Conservation (phyloP, 2,797 vertebrate species). For the Pangasius larnaudii region DNA sequence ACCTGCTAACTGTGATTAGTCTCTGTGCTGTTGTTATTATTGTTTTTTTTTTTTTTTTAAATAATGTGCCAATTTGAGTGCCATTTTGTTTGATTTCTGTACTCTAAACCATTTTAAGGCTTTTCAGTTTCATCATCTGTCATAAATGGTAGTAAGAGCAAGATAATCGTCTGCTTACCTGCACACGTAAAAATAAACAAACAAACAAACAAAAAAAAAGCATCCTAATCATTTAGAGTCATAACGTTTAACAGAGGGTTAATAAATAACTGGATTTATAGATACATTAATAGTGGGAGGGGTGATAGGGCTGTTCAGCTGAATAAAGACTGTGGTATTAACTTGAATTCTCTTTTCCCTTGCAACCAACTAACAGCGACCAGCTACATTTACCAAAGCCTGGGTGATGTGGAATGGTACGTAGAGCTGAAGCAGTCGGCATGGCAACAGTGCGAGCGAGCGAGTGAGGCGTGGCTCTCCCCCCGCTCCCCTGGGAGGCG, state of each 20-base stretch:
- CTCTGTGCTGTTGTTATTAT: constrained; percentile 23
- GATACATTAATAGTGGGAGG: constrained; percentile 14
- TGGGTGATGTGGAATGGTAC: constrained; percentile 99
- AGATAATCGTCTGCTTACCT: constrained; percentile 65
- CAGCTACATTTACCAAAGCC: constrained; percentile 99
- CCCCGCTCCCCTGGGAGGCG: constrained; percentile 90
- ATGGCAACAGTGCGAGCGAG: constrained; percentile 99
- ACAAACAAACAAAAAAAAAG: background rate
- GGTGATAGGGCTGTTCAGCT: constrained; percentile 54
- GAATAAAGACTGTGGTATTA: constrained; percentile 83
- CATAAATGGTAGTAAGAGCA: constrained; percentile 72
- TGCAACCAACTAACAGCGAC: constrained; percentile 98
- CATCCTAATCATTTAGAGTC: constrained; percentile 39
- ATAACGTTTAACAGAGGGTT: constrained; percentile 6
- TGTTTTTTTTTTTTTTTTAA: constrained; percentile 36
- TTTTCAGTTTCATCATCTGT: constrained; percentile 80
- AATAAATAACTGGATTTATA: background rate
- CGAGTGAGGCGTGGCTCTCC: constrained; percentile 90
- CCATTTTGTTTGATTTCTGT: constrained; percentile 76
- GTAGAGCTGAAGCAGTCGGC: constrained; percentile 99
- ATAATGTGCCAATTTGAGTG: constrained; percentile 68
- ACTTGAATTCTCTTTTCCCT: constrained; percentile 99
- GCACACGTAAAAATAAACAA: constrained; percentile 54
- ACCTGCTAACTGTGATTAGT: constrained; percentile 43
- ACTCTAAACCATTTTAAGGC: constrained; percentile 80